Conservation (phyloP, 2,113 vertebrate genomes). For the Progne subis region DNA sequence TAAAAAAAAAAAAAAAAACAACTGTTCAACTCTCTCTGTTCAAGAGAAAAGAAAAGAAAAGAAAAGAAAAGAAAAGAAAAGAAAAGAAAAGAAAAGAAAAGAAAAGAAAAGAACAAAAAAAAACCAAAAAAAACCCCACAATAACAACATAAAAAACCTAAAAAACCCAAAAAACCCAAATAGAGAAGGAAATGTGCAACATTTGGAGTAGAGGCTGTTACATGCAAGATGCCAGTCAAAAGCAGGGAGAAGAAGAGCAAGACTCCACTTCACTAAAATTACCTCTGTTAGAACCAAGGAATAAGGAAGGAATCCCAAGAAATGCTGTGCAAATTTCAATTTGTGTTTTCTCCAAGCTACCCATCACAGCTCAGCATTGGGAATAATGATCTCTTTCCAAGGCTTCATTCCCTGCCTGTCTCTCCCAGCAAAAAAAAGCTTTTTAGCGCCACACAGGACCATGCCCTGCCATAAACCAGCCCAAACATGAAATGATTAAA, state of each 20-base stretch:
- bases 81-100: too few species aligned
- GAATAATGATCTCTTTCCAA: not conserved
- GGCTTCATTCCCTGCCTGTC: not conserved
- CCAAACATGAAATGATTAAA: not conserved
- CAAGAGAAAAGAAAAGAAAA: not conserved
- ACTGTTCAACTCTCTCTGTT: not conserved
- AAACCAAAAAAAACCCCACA: too few species aligned
- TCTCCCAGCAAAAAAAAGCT: not conserved
- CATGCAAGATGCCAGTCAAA: not conserved
- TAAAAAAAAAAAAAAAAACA: not conserved
- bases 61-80: not conserved
- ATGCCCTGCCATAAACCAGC: not conserved
- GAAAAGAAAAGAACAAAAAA: too few species aligned
- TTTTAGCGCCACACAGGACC: not conserved
- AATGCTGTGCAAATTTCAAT: not conserved
- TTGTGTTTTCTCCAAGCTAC: not conserved
- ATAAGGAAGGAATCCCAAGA: not conserved
- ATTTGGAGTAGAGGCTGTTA: too few species aligned
- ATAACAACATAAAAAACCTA: too few species aligned
- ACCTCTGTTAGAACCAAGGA: not conserved
- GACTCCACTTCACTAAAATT: not conserved
- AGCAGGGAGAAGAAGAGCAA: not conserved
- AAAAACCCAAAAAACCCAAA: too few species aligned
- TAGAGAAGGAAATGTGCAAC: too few species aligned
- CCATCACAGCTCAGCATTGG: not conserved